phyloP scores from a whole-genome alignment of 2,113 vertebrate species.

The Lates calcarifer region DNA sequence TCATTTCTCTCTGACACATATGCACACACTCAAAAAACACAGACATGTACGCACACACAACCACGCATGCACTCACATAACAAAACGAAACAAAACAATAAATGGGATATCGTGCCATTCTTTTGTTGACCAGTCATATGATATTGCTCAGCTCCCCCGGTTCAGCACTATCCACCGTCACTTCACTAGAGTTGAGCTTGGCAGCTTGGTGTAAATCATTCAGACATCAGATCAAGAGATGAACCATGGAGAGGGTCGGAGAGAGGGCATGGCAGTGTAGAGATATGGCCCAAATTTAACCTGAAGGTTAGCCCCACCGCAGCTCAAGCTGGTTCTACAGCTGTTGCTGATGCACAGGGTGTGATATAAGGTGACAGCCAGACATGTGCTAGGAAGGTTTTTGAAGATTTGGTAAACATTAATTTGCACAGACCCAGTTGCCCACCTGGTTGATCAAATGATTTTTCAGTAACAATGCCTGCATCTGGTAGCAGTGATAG shows the following conservation, averaged over 20 bases:
- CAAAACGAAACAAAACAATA: too few relatives aligned
- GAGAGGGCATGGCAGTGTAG: neutral
- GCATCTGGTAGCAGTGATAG: constrained; percentile 7
- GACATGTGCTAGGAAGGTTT: constrained; percentile 1
- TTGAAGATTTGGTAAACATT: neutral
- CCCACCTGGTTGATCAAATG: neutral
- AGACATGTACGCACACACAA: neutral
- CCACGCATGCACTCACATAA: neutral
- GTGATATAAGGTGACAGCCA: neutral
- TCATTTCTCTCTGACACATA: constrained; percentile 18
- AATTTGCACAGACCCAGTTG: neutral
- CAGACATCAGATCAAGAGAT: constrained; percentile 31
- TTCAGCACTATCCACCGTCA: neutral
- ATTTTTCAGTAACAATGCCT: neutral
- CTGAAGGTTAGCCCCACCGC: constrained; percentile 16
- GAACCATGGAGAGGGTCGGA: constrained; percentile 2
- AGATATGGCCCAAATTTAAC: constrained; percentile 6
- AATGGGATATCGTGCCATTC: neutral
- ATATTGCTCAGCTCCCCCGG: neutral
- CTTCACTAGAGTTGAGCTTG: constrained; percentile 20
- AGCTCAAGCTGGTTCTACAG: constrained; percentile 23
- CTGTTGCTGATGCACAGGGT: neutral
- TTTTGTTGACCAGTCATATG: constrained; percentile 23
- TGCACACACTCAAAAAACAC: neutral
- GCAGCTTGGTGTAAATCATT: constrained; percentile 36